Conservation (phyloP, 2,113 vertebrate genomes). For the Pongo abelii region DNA sequence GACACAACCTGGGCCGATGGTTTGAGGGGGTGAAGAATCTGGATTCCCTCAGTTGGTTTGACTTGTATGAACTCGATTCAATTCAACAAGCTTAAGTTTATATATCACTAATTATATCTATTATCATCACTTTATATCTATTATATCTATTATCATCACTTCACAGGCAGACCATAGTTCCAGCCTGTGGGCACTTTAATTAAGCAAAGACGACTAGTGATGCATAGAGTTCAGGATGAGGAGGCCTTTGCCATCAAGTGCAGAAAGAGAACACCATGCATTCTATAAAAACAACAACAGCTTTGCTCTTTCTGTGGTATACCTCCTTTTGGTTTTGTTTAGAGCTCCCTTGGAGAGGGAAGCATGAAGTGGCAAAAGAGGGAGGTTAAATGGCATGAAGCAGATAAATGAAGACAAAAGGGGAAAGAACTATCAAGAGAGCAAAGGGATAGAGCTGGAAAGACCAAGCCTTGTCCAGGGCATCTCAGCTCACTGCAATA, state of each 20-base stretch:
- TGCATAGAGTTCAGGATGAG: neutral
- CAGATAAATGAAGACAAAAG: neutral
- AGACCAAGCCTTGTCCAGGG: fast-evolving
- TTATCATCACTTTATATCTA: neutral
- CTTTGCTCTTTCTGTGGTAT: neutral
- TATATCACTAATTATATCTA: neutral
- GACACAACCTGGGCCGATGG: neutral
- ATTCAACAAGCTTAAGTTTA: neutral
- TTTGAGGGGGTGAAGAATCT: neutral
- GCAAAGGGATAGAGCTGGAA: no score
- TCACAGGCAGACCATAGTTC: neutral
- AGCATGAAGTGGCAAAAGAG: neutral
- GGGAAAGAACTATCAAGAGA: neutral
- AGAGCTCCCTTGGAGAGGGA: neutral
- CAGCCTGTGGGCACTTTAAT: neutral
- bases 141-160: neutral
- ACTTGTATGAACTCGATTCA: neutral
- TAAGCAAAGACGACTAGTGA: neutral
- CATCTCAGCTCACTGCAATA: neutral
- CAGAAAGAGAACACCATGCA: neutral
- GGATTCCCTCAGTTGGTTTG: neutral
- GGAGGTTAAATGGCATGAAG: neutral
- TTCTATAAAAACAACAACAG: neutral
- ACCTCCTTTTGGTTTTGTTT: neutral
- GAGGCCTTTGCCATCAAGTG: neutral